Evolutionary conservation across 2,113 vertebrate species (phyloP).

Genomic region (Platichthys stellatus): DNA sequence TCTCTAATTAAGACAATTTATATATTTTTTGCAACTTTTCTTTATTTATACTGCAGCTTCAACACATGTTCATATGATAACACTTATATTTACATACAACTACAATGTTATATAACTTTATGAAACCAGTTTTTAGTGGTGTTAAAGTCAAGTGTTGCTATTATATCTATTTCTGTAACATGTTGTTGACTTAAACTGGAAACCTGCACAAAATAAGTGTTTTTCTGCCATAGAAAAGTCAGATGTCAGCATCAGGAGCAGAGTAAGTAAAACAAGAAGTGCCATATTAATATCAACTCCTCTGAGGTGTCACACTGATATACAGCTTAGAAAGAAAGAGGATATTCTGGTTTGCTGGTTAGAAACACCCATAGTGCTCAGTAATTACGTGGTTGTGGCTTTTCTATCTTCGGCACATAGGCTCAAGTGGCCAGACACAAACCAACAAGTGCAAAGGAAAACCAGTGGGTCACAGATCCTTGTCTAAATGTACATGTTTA

Average conservation of each 20-base stretch:
- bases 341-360: constrained; percentile 24
- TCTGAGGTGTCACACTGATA: neutral
- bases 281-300: no score
- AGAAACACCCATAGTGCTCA: constrained; percentile 73
- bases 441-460: constrained; percentile 46
- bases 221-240: neutral
- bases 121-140: no score
- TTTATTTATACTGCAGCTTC: no score
- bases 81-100: no score
- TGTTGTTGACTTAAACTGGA: no score
- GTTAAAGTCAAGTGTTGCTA: no score
- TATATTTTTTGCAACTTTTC: no score
- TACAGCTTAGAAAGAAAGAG: neutral
- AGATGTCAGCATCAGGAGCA: neutral
- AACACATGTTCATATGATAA: no score
- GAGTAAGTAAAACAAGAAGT: neutral
- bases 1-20: no score
- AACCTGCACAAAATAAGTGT: no score
- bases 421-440: constrained; percentile 6
- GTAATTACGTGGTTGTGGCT: constrained; percentile 76
- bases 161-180: no score
- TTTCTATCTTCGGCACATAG: constrained; percentile 74
- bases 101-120: no score
- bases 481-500: neutral
- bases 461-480: constrained; percentile 11